Conservation (phyloP, 2,888 invertebrate species). For the Leptopilina myrica region DNA sequence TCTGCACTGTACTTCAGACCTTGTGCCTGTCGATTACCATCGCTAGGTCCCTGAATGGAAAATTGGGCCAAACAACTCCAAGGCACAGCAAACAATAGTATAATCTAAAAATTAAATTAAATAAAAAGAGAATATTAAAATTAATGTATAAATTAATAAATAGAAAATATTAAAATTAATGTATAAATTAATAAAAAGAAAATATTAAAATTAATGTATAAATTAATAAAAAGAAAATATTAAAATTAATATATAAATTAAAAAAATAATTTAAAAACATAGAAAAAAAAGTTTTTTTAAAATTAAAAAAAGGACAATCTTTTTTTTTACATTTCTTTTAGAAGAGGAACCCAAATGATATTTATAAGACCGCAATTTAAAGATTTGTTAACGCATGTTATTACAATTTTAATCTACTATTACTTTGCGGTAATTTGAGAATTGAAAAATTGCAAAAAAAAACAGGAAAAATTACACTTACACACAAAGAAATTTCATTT, state of each 20-base stretch:
- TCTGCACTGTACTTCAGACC: conserved; percentile 71
- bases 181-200: too few relatives aligned
- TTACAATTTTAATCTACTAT: too few relatives aligned
- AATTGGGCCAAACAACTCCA: conserved; percentile 70
- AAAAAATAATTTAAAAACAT: too few relatives aligned
- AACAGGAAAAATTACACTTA: neutral
- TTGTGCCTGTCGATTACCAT: conserved; percentile 72
- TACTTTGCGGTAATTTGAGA: neutral
- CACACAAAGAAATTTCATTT: neutral
- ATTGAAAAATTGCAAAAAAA: neutral
- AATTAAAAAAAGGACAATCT: too few relatives aligned
- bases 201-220: too few relatives aligned
- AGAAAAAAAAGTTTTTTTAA: too few relatives aligned
- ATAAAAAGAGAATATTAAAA: too few relatives aligned
- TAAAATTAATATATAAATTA: too few relatives aligned
- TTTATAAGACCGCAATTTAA: neutral
- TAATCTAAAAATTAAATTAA: conserved; percentile 57
- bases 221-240: too few relatives aligned
- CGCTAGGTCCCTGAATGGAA: conserved; percentile 73
- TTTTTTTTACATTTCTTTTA: too few relatives aligned
- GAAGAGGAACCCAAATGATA: too few relatives aligned
- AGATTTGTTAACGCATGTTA: neutral
- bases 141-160: conserved; percentile 29
- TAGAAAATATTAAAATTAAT: too few relatives aligned
- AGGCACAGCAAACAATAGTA: conserved; percentile 66